Conservation (phyloP, 1,140 invertebrate genomes). For the Schlechtendalia chinensis region DNA sequence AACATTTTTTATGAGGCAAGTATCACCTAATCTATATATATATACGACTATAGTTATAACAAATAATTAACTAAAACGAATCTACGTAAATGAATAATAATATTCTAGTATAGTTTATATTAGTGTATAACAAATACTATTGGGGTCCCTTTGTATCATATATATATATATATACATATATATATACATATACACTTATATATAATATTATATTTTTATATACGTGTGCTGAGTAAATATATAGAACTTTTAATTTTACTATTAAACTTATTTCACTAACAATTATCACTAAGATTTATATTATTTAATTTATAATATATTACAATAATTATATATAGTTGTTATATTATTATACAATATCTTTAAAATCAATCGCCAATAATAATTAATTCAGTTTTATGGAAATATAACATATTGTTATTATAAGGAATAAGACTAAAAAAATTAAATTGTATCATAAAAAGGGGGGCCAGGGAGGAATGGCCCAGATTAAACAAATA, state of each 20-base stretch:
- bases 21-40: neutral
- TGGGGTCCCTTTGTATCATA: neutral
- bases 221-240: neutral
- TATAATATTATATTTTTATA: neutral
- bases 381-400: slow-evolving; percentile 1
- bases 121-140: neutral
- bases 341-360: neutral
- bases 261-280: neutral
- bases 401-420: neutral
- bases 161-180: neutral
- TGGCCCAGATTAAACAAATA: neutral
- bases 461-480: neutral
- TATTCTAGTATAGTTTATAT: neutral
- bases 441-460: neutral
- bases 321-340: neutral
- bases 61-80: slow-evolving; percentile 28
- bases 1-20: slow-evolving; percentile 24
- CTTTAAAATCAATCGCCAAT: neutral
- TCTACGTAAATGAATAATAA: slow-evolving; percentile 12
- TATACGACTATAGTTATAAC: neutral
- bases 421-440: neutral
- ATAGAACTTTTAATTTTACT: neutral
- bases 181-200: neutral
- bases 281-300: neutral
- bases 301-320: neutral